These are phyloP conservation scores for Electrona antarctica DNA, from an alignment of 2,113 vertebrate species.

Conservation along the genomic window DNA sequence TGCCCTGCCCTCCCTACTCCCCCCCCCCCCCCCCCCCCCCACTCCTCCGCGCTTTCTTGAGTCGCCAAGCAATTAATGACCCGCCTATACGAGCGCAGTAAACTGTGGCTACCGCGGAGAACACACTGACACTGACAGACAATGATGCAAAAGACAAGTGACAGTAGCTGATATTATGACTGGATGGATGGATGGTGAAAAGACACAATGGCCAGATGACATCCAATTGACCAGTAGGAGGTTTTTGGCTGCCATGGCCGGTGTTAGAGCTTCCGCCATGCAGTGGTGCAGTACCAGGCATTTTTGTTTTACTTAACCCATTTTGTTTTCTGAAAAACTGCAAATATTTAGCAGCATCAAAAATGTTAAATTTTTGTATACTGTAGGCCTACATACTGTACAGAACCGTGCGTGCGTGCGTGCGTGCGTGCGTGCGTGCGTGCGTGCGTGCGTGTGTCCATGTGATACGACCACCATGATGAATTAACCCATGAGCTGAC, in stretches of 20 bases:
- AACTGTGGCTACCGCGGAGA: slow-evolving; percentile 10
- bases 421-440: neutral
- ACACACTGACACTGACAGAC: slow-evolving; percentile 8
- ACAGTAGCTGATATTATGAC: neutral
- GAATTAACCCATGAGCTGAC: no score
- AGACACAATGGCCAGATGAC: neutral
- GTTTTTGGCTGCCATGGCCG: neutral
- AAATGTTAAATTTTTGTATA: no score
- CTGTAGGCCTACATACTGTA: no score
- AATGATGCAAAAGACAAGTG: neutral
- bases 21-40: no score
- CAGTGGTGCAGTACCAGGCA: no score
- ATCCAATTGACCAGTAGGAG: neutral
- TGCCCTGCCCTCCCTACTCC: no score
- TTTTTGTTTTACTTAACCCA: no score
- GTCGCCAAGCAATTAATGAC: slow-evolving; percentile 40
- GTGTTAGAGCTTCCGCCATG: no score
- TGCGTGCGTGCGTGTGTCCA: neutral
- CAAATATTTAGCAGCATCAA: no score
- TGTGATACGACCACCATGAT: neutral
- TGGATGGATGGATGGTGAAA: neutral
- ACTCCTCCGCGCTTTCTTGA: slow-evolving; percentile 2
- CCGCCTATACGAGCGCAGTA: slow-evolving; percentile 14
- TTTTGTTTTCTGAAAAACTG: no score
- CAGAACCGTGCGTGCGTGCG: neutral